Conservation (phyloP, 2,797 vertebrate genomes). For the Sebastes ruberrimus region DNA sequence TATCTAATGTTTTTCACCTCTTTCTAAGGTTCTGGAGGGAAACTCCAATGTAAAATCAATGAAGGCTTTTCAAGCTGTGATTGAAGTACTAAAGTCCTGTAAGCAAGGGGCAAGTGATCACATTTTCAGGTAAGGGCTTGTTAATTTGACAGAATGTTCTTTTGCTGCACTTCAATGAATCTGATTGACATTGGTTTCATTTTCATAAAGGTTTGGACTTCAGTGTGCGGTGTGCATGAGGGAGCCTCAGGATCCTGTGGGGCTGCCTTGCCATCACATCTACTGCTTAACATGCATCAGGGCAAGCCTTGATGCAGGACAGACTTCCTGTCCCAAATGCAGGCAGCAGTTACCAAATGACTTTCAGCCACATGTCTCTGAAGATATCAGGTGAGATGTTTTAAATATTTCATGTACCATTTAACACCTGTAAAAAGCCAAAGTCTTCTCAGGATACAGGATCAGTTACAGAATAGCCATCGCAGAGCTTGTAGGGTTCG, state of each 20-base stretch:
- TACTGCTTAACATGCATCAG: conserved; percentile 32
- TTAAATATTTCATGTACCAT: neutral
- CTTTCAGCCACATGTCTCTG: conserved; percentile 38
- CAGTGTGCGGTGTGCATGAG: conserved; percentile 34
- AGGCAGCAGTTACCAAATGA: conserved; percentile 19
- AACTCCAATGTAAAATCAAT: conserved; percentile 38
- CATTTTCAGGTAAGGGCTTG: conserved; percentile 22
- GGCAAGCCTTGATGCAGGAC: neutral
- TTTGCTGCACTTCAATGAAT: neutral
- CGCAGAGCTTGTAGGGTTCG: neutral
- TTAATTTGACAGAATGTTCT: neutral
- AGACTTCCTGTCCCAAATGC: conserved; percentile 16
- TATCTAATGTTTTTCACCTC: neutral
- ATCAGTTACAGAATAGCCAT: neutral
- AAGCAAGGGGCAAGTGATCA: conserved; percentile 23
- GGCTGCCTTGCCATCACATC: conserved; percentile 46
- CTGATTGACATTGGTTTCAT: neutral
- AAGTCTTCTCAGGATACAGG: neutral
- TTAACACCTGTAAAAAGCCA: neutral
- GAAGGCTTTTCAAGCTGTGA: conserved; percentile 38
- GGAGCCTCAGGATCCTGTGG: conserved; percentile 39
- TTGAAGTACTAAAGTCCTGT: conserved; percentile 34
- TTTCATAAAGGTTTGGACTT: conserved; percentile 33
- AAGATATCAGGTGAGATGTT: conserved; percentile 24
- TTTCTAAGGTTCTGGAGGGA: conserved; percentile 26